phyloP scores from a whole-genome alignment of 2,797 vertebrate genomes.

The Sebastes iracundus region DNA sequence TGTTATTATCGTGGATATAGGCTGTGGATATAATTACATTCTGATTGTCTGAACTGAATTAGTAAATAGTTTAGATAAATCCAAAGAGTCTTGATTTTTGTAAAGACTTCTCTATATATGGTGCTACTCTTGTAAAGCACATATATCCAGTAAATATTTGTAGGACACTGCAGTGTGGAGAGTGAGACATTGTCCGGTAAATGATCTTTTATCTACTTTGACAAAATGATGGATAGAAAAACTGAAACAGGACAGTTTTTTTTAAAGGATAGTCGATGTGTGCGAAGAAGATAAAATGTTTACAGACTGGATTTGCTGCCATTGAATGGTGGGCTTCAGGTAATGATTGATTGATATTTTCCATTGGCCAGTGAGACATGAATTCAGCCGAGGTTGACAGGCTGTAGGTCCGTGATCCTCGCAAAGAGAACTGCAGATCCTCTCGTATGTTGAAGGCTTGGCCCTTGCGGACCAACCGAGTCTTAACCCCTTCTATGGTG shows the following conservation, averaged over 20 bases:
- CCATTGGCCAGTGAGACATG: slow-evolving; percentile 54
- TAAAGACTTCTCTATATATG: not conserved
- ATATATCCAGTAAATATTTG: not conserved
- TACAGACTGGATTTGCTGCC: slow-evolving; percentile 56
- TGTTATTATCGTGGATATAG: not conserved
- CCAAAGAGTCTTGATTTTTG: not conserved
- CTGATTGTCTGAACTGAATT: not conserved
- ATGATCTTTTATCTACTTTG: not conserved
- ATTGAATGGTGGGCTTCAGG: slow-evolving; percentile 45
- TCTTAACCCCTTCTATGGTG: slow-evolving; percentile 72
- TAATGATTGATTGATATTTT: slow-evolving; percentile 71
- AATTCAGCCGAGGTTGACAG: slow-evolving; percentile 68
- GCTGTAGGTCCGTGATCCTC: slow-evolving; percentile 65
- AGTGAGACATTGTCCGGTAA: not conserved
- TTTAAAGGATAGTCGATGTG: slow-evolving; percentile 1
- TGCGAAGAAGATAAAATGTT: slow-evolving; percentile 47
- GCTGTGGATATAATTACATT: not conserved
- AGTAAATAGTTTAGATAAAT: not conserved
- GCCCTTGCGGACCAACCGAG: slow-evolving; percentile 66
- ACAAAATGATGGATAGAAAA: slow-evolving; percentile 19
- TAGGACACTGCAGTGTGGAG: not conserved
- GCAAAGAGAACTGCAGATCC: slow-evolving; percentile 71
- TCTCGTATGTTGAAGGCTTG: slow-evolving; percentile 72
- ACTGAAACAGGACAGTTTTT: not conserved
- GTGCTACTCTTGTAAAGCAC: not conserved